A percentile compares a stretch with the other conserved stretches of the same genome.
Conservation (phyloP, 2,113 vertebrate species). For the Solea solea region DNA sequence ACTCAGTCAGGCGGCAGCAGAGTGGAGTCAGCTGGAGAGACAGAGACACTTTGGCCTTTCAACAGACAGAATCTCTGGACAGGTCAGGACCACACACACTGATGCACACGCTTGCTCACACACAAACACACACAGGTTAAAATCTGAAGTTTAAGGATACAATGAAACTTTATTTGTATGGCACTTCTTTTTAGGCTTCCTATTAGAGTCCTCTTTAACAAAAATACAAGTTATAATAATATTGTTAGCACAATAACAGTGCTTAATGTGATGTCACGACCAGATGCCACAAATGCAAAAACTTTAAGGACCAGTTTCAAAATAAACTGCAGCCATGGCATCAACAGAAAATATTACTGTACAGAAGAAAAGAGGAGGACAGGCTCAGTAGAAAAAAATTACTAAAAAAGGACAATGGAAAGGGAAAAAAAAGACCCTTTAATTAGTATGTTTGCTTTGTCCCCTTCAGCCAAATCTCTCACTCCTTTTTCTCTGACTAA, state of each 20-base stretch:
- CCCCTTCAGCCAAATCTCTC: slow-evolving; percentile 31
- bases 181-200: too few species aligned
- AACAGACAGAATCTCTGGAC: slow-evolving; percentile 74
- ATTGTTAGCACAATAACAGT: too few species aligned
- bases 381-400: neutral
- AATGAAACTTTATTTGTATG: too few species aligned
- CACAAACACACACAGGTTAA: slow-evolving; percentile 27
- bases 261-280: too few species aligned
- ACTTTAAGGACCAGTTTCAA: neutral
- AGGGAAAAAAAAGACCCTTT: slow-evolving; percentile 5
- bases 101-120: slow-evolving; percentile 19
- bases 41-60: slow-evolving; percentile 77
- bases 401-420: neutral
- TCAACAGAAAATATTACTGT: neutral
- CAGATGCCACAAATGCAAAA: too few species aligned
- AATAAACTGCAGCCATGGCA: neutral
- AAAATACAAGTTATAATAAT: too few species aligned
- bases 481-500: slow-evolving; percentile 48
- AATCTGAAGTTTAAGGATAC: neutral
- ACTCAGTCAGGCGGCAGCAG: slow-evolving; percentile 67
- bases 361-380: neutral
- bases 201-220: too few species aligned
- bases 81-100: slow-evolving; percentile 79
- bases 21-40: slow-evolving; percentile 79
- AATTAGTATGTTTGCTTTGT: slow-evolving; percentile 36